These are phyloP conservation scores for Mesaphorura yosii DNA, from an alignment of 1,140 invertebrate genomes.

Conservation along the genomic window DNA sequence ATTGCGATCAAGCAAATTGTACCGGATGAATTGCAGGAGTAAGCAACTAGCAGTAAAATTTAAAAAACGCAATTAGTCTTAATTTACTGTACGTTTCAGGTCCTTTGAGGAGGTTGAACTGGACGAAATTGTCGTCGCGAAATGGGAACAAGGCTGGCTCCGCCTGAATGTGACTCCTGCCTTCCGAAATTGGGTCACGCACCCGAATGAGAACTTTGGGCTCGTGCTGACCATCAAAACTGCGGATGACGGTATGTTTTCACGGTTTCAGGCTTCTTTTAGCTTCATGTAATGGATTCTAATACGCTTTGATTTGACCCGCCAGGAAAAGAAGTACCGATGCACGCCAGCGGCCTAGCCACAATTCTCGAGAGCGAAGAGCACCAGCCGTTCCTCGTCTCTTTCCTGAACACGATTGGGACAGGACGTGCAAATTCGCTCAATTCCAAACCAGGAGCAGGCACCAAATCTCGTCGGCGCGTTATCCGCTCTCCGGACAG, in stretches of 20 bases:
- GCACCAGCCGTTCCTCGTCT: conserved; percentile 77
- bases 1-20: conserved; percentile 27
- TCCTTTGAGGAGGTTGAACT: conserved; percentile 34
- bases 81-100: conserved; percentile 28
- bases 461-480: conserved; percentile 13
- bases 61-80: neutral
- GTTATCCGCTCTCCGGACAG: conserved; percentile 13
- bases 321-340: conserved; percentile 61
- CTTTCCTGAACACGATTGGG: conserved; percentile 52
- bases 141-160: conserved; percentile 56
- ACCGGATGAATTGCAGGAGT: conserved; percentile 16
- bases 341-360: conserved; percentile 70
- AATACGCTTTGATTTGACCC: neutral
- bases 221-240: conserved; percentile 74
- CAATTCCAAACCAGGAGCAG: conserved; percentile 2
- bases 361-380: conserved; percentile 61
- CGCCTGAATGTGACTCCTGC: conserved; percentile 62
- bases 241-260: conserved; percentile 48
- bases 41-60: neutral
- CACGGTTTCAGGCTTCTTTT: no score
- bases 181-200: conserved; percentile 60
- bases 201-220: conserved; percentile 67
- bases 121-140: conserved; percentile 32
- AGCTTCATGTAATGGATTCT: neutral
- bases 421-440: neutral